These are phyloP conservation scores for Terebella lapidaria DNA, from an alignment of 2,888 invertebrate genomes.

Conservation along the genomic window DNA sequence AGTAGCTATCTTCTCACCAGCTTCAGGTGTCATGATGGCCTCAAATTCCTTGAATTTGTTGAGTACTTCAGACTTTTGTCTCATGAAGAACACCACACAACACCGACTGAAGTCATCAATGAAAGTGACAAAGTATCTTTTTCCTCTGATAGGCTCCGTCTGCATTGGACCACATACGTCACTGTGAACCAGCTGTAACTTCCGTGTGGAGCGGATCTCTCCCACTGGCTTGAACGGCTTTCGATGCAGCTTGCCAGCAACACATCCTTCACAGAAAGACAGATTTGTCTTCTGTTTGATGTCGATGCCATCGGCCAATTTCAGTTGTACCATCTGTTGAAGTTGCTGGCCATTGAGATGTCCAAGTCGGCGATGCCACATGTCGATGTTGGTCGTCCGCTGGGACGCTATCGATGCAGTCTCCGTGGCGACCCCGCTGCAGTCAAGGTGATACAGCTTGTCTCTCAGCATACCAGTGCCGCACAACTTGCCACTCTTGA, in stretches of 20 bases:
- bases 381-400: background rate
- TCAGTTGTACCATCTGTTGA: background rate
- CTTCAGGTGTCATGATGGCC: constrained; percentile 9
- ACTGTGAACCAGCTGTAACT: constrained; percentile 9
- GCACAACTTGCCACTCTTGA: background rate
- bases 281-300: background rate
- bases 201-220: background rate
- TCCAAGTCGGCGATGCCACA: constrained; percentile 1
- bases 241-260: background rate
- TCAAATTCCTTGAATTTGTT: constrained; percentile 17
- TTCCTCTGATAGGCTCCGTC: constrained; percentile 7
- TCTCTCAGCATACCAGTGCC: background rate
- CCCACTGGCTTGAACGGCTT: background rate
- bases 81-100: constrained; percentile 10
- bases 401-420: background rate
- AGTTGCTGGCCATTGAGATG: background rate
- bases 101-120: constrained; percentile 20
- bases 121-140: constrained; percentile 18
- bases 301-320: background rate
- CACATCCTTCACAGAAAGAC: constrained; percentile 4
- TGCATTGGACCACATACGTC: constrained; percentile 22
- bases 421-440: background rate
- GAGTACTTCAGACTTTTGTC: constrained; percentile 12
- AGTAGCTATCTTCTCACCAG: constrained; percentile 11
- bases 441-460: background rate